These are phyloP conservation scores for Patella depressa DNA, from an alignment of 2,888 invertebrate species.

Conservation along the genomic window DNA sequence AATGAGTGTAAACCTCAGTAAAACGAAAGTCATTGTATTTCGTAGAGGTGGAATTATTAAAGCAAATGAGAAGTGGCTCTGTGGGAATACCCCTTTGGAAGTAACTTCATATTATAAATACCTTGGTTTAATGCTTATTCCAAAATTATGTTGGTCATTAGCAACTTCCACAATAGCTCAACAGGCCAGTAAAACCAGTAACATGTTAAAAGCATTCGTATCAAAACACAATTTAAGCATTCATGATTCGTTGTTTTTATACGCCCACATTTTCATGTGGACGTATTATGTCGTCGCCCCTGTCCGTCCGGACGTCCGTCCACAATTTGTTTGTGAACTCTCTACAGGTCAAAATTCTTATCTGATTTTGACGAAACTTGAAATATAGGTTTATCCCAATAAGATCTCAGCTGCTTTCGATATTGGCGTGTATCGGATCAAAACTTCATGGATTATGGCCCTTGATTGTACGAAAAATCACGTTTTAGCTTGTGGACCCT, in stretches of 20 bases:
- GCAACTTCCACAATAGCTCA: neutral
- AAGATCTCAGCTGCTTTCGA: too few species aligned
- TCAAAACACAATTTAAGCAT: conserved; percentile 12
- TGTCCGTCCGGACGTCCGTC: too few species aligned
- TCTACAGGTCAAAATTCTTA: too few species aligned
- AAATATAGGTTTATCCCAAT: too few species aligned
- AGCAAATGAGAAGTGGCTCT: conserved; percentile 26
- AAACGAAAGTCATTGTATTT: conserved; percentile 27
- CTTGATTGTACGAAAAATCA: too few species aligned
- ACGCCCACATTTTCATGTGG: too few species aligned
- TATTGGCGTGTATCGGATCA: too few species aligned
- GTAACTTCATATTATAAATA: conserved; percentile 23
- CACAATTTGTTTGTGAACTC: too few species aligned
- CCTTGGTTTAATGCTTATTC: conserved; percentile 23
- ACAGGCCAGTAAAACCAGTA: conserved; percentile 12
- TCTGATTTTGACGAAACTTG: too few species aligned
- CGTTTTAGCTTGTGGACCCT: too few species aligned
- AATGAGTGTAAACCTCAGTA: conserved; percentile 15
- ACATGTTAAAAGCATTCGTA: conserved; percentile 9
- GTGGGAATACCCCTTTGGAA: conserved; percentile 16
- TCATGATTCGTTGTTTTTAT: conserved; percentile 9
- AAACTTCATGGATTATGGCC: too few species aligned
- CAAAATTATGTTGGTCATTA: conserved; percentile 17
- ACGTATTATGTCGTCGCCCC: too few species aligned
- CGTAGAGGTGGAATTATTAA: conserved; percentile 19